These are phyloP conservation scores for Leuctra nigra DNA, from an alignment of 2,888 invertebrate genomes.

Conservation along the genomic window DNA sequence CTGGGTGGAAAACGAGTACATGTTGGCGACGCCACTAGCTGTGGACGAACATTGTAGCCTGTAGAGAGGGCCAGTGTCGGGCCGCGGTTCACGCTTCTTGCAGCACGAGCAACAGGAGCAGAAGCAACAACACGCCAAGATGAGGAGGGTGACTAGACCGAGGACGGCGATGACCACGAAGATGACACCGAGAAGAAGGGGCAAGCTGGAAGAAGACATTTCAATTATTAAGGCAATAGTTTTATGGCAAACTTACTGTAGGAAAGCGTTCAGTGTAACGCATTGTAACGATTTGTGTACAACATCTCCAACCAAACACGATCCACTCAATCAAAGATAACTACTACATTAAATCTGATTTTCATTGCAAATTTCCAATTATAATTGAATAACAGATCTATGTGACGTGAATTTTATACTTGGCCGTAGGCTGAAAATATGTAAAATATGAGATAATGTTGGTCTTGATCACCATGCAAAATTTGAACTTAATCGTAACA, in stretches of 20 bases:
- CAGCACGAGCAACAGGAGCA: conserved; percentile 39
- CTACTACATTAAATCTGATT: background rate
- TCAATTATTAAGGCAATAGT: too few relatives aligned
- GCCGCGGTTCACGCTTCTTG: conserved; percentile 32
- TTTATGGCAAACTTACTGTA: too few relatives aligned
- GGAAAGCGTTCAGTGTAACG: too few relatives aligned
- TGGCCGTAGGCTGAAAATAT: too few relatives aligned
- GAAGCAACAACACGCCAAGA: conserved; percentile 37
- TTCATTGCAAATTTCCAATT: too few relatives aligned
- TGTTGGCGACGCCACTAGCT: conserved; percentile 37
- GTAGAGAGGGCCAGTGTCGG: conserved; percentile 35
- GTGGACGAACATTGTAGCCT: conserved; percentile 37
- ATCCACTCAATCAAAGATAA: too few relatives aligned
- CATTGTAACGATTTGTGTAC: background rate
- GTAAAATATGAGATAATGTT: too few relatives aligned
- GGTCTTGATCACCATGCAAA: too few relatives aligned
- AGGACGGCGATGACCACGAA: conserved; percentile 36
- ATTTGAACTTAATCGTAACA: too few relatives aligned
- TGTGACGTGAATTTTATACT: too few relatives aligned
- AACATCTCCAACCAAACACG: too few relatives aligned
- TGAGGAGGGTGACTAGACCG: conserved; percentile 35
- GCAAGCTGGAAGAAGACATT: conserved; percentile 36
- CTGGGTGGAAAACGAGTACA: conserved; percentile 37
- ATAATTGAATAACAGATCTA: too few relatives aligned
- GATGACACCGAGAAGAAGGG: conserved; percentile 38